Evolutionary conservation across 2,113 vertebrate species (phyloP).

Genomic region (Regulus satrapa): DNA sequence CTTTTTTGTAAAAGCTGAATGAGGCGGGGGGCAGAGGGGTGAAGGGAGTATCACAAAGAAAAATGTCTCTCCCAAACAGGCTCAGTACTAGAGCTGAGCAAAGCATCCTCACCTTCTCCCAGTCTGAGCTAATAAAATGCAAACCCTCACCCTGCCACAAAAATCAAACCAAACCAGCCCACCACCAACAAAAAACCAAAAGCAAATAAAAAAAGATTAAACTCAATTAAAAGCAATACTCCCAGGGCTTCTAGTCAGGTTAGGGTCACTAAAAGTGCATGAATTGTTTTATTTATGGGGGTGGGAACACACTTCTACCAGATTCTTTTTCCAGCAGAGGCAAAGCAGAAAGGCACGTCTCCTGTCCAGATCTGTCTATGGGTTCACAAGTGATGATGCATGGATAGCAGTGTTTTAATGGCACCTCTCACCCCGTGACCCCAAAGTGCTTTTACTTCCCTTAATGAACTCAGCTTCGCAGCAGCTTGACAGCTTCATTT

Average conservation of each 20-base stretch:
- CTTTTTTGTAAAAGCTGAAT: neutral
- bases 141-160: neutral
- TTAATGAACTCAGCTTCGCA: neutral
- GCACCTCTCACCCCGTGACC: neutral
- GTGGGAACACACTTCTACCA: neutral
- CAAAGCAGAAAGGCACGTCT: neutral
- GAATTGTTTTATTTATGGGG: neutral
- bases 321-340: neutral
- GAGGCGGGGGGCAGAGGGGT: accelerated
- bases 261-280: neutral
- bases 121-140: neutral
- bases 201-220: neutral
- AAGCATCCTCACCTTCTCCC: neutral
- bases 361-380: neutral
- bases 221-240: neutral
- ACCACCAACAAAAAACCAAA: neutral
- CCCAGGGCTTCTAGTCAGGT: neutral
- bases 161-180: neutral
- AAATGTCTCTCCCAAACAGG: neutral
- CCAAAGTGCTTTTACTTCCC: neutral
- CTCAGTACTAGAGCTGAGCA: neutral
- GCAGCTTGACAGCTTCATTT: neutral
- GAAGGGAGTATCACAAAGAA: neutral
- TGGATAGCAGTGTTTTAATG: neutral
- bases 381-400: neutral